Evolutionary conservation across 2,113 vertebrate genomes (phyloP).

Genomic region (Myanophis thanlyinensis): DNA sequence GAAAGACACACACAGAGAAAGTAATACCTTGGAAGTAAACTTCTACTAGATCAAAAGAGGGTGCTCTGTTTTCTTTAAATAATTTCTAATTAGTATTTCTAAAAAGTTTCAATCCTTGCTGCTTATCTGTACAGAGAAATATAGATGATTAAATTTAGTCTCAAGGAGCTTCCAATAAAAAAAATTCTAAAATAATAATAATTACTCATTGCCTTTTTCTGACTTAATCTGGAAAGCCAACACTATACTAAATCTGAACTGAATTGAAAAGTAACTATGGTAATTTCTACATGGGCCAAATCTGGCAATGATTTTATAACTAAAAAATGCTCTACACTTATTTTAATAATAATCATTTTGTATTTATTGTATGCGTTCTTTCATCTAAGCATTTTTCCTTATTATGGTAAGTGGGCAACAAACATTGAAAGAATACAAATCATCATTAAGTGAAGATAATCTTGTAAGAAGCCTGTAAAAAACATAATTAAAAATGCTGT

Average conservation of each 20-base stretch:
- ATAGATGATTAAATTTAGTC: background rate
- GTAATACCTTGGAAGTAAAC: background rate
- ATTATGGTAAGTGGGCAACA: background rate
- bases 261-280: background rate
- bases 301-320: background rate
- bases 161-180: background rate
- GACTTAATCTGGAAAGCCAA: background rate
- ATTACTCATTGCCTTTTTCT: background rate
- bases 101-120: background rate
- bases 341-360: background rate
- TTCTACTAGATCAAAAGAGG: background rate
- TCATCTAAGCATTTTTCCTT: background rate
- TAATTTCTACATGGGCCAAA: background rate
- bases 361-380: background rate
- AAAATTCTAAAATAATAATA: background rate
- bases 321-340: background rate
- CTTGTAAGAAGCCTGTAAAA: background rate
- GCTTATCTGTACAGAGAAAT: background rate
- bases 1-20: too few relatives aligned
- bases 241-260: background rate
- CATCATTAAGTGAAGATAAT: background rate
- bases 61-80: background rate
- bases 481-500: background rate
- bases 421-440: background rate
- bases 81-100: background rate